Percentiles rank a stretch among this genome's conserved stretches.
Conservation (phyloP, 2,888 invertebrate genomes). For the Allygus modestus region DNA sequence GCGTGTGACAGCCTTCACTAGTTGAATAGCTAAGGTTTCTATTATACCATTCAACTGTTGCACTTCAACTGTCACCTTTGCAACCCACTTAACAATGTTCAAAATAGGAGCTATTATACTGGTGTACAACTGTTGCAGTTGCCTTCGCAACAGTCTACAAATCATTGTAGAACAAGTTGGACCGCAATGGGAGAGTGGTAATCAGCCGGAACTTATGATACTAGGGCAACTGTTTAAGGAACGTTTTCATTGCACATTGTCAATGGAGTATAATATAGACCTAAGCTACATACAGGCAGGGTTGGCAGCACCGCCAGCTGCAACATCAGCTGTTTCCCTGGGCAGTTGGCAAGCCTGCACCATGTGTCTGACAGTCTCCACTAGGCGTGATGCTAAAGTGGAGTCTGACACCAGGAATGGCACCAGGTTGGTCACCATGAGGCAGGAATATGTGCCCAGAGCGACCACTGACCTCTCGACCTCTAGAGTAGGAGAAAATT, state of each 20-base stretch:
- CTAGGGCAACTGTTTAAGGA: no score
- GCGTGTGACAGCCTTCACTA: conserved; percentile 29
- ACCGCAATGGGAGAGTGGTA: no score
- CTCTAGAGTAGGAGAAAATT: background rate
- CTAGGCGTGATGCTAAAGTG: conserved; percentile 44
- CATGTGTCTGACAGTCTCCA: conserved; percentile 50
- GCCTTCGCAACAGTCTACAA: no score
- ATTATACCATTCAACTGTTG: no score
- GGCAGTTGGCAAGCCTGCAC: conserved; percentile 47
- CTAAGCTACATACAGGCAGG: conserved; percentile 41
- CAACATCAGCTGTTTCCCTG: conserved; percentile 34
- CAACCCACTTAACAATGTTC: no score
- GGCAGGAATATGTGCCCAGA: conserved; percentile 55
- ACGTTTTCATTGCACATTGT: no score
- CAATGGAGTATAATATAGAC: no score
- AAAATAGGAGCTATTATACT: no score
- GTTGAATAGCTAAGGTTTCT: conserved; percentile 38
- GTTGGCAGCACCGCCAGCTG: conserved; percentile 4
- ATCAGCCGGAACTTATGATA: no score
- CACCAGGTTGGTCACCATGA: conserved; percentile 53
- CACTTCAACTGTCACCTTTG: no score
- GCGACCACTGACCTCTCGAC: conserved; percentile 46
- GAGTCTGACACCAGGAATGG: conserved; percentile 50
- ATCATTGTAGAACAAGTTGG: no score
- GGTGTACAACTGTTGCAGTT: no score